Percentiles rank a stretch among this genome's conserved stretches.
phyloP scores from a whole-genome alignment of 2,113 vertebrate species.

The Sapayoa aenigma region DNA sequence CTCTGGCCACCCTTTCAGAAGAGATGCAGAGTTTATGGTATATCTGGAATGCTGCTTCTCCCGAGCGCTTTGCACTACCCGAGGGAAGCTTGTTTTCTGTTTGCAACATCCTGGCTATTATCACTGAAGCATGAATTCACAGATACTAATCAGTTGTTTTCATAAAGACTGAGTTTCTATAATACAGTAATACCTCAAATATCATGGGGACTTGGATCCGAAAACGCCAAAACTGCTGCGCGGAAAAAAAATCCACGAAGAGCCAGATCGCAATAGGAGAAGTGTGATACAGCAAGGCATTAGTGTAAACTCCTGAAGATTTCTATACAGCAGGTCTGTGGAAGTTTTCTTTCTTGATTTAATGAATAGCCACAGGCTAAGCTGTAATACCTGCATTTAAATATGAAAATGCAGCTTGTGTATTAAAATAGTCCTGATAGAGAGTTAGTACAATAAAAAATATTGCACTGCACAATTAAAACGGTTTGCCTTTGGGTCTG shows the following conservation, averaged over 20 bases:
- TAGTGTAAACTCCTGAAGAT: neutral
- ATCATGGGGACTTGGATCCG: too few relatives aligned
- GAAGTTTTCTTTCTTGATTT: neutral
- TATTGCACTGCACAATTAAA: neutral
- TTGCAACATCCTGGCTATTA: neutral
- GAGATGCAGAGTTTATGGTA: neutral
- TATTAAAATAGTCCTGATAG: neutral
- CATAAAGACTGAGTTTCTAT: neutral
- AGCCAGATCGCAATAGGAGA: too few relatives aligned
- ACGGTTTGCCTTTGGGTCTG: neutral
- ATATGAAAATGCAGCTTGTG: neutral
- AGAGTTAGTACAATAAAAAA: neutral
- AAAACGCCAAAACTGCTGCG: too few relatives aligned
- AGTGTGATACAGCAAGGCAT: too few relatives aligned
- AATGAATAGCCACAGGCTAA: neutral
- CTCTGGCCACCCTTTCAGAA: neutral
- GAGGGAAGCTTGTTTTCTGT: neutral
- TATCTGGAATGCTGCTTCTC: neutral
- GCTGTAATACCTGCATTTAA: neutral
- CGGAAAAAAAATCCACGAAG: too few relatives aligned
- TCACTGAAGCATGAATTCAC: neutral
- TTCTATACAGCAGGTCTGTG: neutral
- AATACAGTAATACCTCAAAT: too few relatives aligned
- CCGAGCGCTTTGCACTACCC: neutral
- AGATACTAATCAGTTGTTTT: neutral